Conservation (phyloP, 2,888 invertebrate genomes). For the Erynnis tages region DNA sequence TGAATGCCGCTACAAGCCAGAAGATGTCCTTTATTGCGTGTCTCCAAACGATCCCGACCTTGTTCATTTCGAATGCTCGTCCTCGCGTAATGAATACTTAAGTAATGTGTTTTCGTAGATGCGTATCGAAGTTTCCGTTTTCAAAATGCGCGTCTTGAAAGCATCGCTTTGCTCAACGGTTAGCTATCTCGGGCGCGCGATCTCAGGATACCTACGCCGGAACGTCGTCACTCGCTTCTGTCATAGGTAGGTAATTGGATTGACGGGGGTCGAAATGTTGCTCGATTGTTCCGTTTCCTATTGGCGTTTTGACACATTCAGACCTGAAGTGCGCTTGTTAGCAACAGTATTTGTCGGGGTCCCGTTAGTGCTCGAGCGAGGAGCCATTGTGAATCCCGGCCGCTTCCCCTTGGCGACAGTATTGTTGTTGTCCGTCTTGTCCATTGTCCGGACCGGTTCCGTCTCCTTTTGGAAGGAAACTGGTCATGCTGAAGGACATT, state of each 20-base stretch:
- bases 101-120: constrained; percentile 40
- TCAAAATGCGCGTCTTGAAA: constrained; percentile 34
- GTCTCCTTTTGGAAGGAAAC: constrained; percentile 48
- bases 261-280: constrained; percentile 57
- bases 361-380: constrained; percentile 53
- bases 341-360: constrained; percentile 36
- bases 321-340: constrained; percentile 55
- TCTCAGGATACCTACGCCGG: constrained; percentile 30
- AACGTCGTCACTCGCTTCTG: constrained; percentile 38
- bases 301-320: constrained; percentile 49
- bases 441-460: constrained; percentile 49
- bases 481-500: constrained; percentile 42
- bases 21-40: constrained; percentile 52
- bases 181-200: constrained; percentile 38
- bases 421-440: constrained; percentile 50
- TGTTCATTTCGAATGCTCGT: constrained; percentile 41
- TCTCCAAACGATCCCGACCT: constrained; percentile 41
- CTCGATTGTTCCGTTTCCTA: constrained; percentile 57
- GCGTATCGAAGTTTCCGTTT: constrained; percentile 39
- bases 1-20: constrained; percentile 44
- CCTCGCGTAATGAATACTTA: constrained; percentile 38
- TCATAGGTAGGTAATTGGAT: constrained; percentile 57
- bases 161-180: constrained; percentile 34
- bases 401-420: constrained; percentile 60
- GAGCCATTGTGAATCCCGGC: constrained; percentile 39